Evolutionary conservation across 1,140 invertebrate genomes (phyloP), one percentile per base, ranked within the genome.

Genomic region (Whitmania pigra): DNA sequence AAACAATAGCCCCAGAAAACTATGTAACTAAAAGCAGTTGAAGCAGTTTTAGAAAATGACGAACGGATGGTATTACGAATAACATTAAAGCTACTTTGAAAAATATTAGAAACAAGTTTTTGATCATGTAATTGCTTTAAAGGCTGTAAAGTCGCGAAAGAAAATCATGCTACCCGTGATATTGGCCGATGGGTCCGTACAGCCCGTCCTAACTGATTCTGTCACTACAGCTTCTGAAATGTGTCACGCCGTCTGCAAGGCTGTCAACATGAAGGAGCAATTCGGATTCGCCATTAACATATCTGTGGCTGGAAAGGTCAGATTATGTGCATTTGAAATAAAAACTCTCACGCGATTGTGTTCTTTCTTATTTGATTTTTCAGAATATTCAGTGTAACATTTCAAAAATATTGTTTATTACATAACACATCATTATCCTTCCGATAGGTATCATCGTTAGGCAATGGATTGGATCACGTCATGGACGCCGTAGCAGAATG

Each of bases 401-500:
- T n/a, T n/a, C n/a, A n/a, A n/a, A n/a, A n/a, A n/a, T n/a, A n/a
- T n/a, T 25, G 20, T 15, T 27, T 13, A 31, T 69, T 69, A 43
- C 31, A 36, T 36, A 36, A 36, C 31, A 36, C 6, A 25, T 0
- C 2, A 25, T 18, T 71, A 40, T 67, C 55, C 73, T 71, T 36
- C 22, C 49, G 43, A n/a, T 70, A 81, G 80, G 79, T 81, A 66
- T 80, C 80, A 0, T 81, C 79, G 66, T 75, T 81, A 13, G 80
- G 80, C 53, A 77, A 80, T 75, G 78, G 79, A 27, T 67, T 77
- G 6, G 78, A 80, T 70, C 72, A 80, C 27, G 75, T 81, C 15
- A 78, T 80, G 78, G 79, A 81, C 72, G 79, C 80, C 13, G 77
- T 81, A 0, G 76, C 77, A 0, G 80, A 81, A 75, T 80, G 80